Evolutionary conservation across 2,113 vertebrate genomes (phyloP).

Genomic region (Oncorhynchus tshawytscha): DNA sequence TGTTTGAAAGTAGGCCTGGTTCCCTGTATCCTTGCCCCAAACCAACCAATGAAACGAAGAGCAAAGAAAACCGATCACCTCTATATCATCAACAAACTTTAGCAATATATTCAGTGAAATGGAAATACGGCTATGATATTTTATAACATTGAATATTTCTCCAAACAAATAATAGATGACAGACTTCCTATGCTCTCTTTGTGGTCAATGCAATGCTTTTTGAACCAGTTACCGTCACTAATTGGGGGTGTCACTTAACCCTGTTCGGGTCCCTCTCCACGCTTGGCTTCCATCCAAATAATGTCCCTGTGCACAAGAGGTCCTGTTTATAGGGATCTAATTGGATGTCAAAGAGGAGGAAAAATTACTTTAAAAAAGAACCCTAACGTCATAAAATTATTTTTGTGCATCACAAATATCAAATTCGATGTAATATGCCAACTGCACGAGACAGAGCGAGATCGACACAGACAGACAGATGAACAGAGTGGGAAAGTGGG

Average conservation of each 20-base stretch:
- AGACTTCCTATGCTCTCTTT: background rate
- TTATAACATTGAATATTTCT: background rate
- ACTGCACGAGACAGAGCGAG: background rate
- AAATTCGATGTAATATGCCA: background rate
- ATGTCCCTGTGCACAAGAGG: background rate
- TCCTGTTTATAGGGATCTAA: background rate
- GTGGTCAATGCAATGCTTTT: background rate
- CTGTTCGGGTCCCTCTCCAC: slow-evolving; percentile 1
- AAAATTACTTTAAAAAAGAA: background rate
- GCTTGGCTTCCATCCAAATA: slow-evolving; percentile 4
- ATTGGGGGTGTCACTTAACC: slow-evolving; percentile 4
- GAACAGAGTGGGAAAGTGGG: slow-evolving; percentile 6
- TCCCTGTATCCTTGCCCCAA: background rate
- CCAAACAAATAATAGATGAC: background rate
- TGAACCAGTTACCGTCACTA: background rate
- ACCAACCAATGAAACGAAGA: background rate
- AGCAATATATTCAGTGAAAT: background rate
- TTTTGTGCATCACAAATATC: background rate
- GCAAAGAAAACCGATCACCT: background rate
- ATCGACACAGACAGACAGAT: slow-evolving; percentile 3
- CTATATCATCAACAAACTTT: background rate
- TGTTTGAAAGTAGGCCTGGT: slow-evolving; percentile 42
- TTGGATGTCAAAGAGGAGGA: slow-evolving; percentile 1
- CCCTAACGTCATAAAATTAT: background rate
- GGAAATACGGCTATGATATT: background rate